phyloP scores from a whole-genome alignment of 1,140 invertebrate species.

The Paralvinella palmiformis region DNA sequence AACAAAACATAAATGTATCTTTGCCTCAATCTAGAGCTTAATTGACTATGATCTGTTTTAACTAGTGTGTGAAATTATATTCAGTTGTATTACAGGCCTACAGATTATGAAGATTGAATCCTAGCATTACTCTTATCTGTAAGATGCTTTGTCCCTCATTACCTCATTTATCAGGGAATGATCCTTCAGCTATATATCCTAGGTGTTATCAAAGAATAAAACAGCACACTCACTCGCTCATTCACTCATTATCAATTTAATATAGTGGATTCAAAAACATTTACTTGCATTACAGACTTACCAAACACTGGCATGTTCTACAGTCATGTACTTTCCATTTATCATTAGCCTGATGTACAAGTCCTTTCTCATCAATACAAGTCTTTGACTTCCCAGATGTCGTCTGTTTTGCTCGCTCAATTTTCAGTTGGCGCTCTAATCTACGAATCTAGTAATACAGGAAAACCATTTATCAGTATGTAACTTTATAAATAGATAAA shows the following conservation, averaged over 20 bases:
- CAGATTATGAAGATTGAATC: too few relatives aligned
- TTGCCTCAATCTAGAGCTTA: too few relatives aligned
- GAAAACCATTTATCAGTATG: neutral
- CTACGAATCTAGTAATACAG: constrained; percentile 12
- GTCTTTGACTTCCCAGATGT: constrained; percentile 20
- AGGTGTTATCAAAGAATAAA: neutral
- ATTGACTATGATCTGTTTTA: too few relatives aligned
- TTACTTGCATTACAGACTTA: constrained; percentile 23
- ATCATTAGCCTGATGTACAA: constrained; percentile 49
- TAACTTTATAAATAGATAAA: neutral
- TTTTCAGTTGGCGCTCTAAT: constrained; percentile 39
- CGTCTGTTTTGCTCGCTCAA: constrained; percentile 47
- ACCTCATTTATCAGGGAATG: neutral
- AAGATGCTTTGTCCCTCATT: neutral
- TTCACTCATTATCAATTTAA: neutral
- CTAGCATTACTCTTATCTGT: neutral
- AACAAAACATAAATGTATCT: too few relatives aligned
- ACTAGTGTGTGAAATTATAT: too few relatives aligned
- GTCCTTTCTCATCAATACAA: constrained; percentile 50
- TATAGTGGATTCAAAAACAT: neutral
- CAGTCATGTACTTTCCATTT: constrained; percentile 55
- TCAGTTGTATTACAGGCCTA: too few relatives aligned
- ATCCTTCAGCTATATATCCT: neutral
- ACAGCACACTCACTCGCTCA: neutral
- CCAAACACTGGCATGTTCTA: constrained; percentile 54